Conservation (phyloP, 1,140 invertebrate genomes). For the Spodoptera litura region DNA sequence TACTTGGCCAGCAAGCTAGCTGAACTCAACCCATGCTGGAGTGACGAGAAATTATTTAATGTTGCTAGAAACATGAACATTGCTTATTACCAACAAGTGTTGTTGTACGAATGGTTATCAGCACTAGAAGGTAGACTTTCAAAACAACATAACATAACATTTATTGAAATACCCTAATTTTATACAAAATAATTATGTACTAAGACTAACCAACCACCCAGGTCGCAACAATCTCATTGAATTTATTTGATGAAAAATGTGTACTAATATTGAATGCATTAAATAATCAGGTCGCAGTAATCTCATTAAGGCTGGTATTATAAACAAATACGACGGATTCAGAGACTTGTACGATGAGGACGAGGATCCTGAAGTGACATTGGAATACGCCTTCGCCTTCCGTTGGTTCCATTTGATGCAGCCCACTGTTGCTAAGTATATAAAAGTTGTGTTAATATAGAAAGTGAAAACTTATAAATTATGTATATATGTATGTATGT, state of each 20-base stretch:
- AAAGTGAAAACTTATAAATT: no score
- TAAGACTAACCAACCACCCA: no score
- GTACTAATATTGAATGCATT: neutral
- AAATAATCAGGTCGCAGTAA: constrained; percentile 61
- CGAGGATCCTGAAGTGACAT: constrained; percentile 59
- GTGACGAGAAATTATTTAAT: constrained; percentile 88
- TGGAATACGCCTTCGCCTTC: constrained; percentile 60
- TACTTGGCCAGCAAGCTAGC: constrained; percentile 86
- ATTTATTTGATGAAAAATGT: neutral
- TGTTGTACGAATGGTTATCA: constrained; percentile 88
- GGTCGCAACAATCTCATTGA: no score
- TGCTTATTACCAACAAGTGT: constrained; percentile 87
- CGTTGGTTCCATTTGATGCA: constrained; percentile 66
- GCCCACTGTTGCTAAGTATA: constrained; percentile 61
- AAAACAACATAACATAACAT: no score
- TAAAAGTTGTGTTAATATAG: no score
- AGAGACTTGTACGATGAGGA: constrained; percentile 66
- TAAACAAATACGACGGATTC: constrained; percentile 55
- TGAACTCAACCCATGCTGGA: constrained; percentile 88
- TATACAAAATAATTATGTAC: no score
- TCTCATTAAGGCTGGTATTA: constrained; percentile 57
- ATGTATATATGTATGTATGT: no score
- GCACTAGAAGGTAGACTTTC: constrained; percentile 84
- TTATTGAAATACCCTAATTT: no score
- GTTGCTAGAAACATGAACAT: constrained; percentile 88